A percentile compares a stretch with the other conserved stretches of the same genome.
phyloP scores from a whole-genome alignment of 1,140 invertebrate genomes.

The Ditylenchus dipsaci region DNA sequence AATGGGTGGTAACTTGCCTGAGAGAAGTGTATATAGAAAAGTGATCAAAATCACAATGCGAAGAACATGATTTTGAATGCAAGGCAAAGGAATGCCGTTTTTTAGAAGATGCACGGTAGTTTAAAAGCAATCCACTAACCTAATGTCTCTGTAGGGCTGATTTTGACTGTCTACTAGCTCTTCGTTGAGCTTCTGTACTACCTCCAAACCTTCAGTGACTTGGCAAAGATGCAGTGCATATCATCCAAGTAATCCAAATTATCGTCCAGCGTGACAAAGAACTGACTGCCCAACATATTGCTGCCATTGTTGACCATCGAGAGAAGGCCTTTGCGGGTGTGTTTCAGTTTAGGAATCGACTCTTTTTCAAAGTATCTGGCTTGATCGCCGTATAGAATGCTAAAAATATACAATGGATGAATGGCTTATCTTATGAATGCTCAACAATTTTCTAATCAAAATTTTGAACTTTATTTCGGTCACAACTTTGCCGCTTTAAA shows the following conservation, averaged over 20 bases:
- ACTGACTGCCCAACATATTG: slow-evolving; percentile 84
- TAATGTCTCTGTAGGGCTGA: slow-evolving; percentile 87
- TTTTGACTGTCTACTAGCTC: slow-evolving; percentile 84
- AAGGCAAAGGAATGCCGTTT: no score
- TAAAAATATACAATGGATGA: slow-evolving; percentile 10
- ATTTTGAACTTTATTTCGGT: no score
- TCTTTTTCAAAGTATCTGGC: slow-evolving; percentile 89
- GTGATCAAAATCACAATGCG: no score
- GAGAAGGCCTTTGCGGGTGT: slow-evolving; percentile 76
- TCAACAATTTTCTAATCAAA: no score
- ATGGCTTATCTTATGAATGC: no score
- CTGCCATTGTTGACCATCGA: slow-evolving; percentile 93
- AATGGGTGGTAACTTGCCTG: no score
- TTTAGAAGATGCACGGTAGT: no score
- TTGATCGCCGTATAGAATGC: slow-evolving; percentile 67
- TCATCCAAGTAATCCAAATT: slow-evolving; percentile 85
- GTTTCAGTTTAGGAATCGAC: slow-evolving; percentile 81
- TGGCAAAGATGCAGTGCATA: slow-evolving; percentile 92
- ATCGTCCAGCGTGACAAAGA: slow-evolving; percentile 86
- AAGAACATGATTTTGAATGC: no score
- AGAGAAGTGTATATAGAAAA: no score
- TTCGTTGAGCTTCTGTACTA: slow-evolving; percentile 83
- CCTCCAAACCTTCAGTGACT: slow-evolving; percentile 84
- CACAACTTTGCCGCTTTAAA: no score
- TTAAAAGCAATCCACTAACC: slow-evolving; percentile 45